Percentiles rank a stretch among this genome's conserved stretches.
These are phyloP conservation scores for Cervus canadensis DNA, from an alignment of 2,113 vertebrate species.

Conservation along the genomic window DNA sequence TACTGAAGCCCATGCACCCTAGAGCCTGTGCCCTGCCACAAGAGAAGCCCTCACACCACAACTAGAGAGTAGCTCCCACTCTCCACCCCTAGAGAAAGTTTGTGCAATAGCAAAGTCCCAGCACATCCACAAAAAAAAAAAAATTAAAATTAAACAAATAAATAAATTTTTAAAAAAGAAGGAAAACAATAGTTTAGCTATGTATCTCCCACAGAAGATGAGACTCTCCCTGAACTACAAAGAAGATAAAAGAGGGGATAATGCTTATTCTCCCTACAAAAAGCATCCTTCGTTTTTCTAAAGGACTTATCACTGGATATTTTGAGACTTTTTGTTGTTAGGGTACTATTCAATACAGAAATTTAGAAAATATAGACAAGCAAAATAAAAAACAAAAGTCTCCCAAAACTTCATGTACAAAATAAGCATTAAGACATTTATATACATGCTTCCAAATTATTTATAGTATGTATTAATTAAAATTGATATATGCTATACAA, in stretches of 20 bases:
- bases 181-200: not conserved
- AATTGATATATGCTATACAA: not conserved
- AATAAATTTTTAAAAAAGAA: not conserved
- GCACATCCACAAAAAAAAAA: not conserved
- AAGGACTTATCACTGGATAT: not conserved
- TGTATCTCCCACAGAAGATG: not conserved
- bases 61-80: not conserved
- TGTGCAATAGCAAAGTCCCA: not conserved
- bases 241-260: not conserved
- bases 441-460: not conserved
- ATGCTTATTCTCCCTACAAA: not conserved
- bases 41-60: not conserved
- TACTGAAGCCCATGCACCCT: not conserved
- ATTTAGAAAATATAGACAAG: not conserved
- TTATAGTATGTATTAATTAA: not conserved
- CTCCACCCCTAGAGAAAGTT: not conserved
- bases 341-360: not conserved
- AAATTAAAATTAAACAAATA: not conserved
- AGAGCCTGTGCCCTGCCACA: not conserved
- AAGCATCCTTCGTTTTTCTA: not conserved
- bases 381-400: not conserved
- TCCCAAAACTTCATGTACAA: not conserved
- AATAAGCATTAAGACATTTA: conserved; percentile 3
- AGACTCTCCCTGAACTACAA: not conserved
- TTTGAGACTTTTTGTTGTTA: not conserved